Percentiles rank a stretch among this genome's conserved stretches.
Conservation (phyloP, 2,888 invertebrate genomes). For the Branchellion lobata region DNA sequence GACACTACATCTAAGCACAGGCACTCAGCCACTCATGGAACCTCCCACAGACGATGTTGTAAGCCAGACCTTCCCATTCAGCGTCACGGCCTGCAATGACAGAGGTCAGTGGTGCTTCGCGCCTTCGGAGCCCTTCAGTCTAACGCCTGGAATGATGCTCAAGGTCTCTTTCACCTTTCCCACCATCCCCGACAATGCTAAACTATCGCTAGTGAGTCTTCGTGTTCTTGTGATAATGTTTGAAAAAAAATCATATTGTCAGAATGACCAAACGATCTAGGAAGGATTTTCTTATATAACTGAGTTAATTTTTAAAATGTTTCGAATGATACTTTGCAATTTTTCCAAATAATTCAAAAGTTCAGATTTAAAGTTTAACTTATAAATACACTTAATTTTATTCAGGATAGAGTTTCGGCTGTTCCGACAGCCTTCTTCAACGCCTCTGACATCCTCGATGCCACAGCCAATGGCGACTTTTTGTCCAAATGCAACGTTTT, state of each 20-base stretch:
- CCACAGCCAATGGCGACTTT: slow-evolving; percentile 39
- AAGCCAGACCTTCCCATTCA: background rate
- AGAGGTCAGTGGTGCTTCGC: background rate
- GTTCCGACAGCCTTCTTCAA: slow-evolving; percentile 53
- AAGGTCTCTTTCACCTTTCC: background rate
- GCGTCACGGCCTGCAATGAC: background rate
- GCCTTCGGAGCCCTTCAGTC: background rate
- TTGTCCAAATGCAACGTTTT: slow-evolving; percentile 52
- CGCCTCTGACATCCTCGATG: slow-evolving; percentile 48
- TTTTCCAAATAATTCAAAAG: too few relatives aligned
- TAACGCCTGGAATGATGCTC: background rate
- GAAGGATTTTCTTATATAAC: too few relatives aligned
- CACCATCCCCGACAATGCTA: background rate
- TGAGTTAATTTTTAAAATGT: too few relatives aligned
- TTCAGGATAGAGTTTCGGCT: slow-evolving; percentile 53
- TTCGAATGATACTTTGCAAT: too few relatives aligned
- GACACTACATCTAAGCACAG: too few relatives aligned
- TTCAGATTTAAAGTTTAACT: too few relatives aligned
- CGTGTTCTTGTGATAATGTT: too few relatives aligned
- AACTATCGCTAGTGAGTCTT: background rate
- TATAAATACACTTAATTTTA: too few relatives aligned
- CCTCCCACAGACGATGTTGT: background rate
- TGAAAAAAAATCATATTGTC: too few relatives aligned
- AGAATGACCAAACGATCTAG: too few relatives aligned
- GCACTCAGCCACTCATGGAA: too few relatives aligned